Evolutionary conservation across 2,113 vertebrate genomes (phyloP).

Genomic region (Columbina picui): DNA sequence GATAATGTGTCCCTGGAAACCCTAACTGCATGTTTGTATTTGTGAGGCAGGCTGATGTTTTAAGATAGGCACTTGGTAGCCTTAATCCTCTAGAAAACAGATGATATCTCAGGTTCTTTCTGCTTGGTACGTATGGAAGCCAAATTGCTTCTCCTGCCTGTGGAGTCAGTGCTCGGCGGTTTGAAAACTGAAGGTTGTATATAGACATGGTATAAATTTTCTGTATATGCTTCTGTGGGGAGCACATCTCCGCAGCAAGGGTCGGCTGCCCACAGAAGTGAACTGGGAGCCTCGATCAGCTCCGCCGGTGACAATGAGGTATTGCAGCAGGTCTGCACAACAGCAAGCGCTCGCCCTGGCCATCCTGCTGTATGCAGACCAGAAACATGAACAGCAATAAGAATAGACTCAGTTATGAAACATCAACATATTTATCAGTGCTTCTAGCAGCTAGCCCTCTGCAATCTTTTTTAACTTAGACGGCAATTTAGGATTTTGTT

Average conservation of each 20-base stretch:
- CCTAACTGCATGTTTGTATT: neutral
- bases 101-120: neutral
- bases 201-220: neutral
- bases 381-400: neutral
- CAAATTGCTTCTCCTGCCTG: neutral
- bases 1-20: neutral
- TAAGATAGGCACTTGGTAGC: neutral
- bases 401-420: neutral
- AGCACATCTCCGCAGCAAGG: neutral
- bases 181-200: neutral
- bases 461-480: neutral
- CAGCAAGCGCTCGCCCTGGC: neutral
- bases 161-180: neutral
- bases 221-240: neutral
- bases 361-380: neutral
- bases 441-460: neutral
- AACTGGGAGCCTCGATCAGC: neutral
- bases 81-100: slow-evolving; percentile 8
- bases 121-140: neutral
- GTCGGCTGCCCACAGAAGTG: neutral
- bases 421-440: neutral
- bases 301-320: accelerated
- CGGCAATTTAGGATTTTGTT: neutral
- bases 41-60: neutral
- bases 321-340: neutral